Base-by-base conservation (phyloP, 2,113 vertebrate genomes). In the Conger conger region DNA sequence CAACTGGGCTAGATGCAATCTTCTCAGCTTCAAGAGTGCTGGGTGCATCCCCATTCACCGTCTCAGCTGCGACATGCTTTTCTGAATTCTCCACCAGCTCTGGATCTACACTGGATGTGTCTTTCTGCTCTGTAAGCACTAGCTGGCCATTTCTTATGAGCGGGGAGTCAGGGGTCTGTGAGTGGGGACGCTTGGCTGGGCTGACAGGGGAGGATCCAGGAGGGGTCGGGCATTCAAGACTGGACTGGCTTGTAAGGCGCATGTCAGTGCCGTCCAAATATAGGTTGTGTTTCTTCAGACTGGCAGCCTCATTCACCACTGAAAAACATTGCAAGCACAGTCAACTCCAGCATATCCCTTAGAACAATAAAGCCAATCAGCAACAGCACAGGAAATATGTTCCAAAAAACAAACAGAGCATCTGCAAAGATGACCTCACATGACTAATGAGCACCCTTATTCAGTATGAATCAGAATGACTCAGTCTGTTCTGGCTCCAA, bases 231-330 rank as follows among this genome's bases (percentile, higher is more conserved):
- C 96, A 91, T 87, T 95, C 96, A 0, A 95, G 89, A 87, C 96
- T 97, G 90, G 95, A 97, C 87, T 95, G 93, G 0, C 96, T 97
- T 84, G 96, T 92, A 35, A 93, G 94, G 87, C 93, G 92, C 83
- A 94, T 86, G 53, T 93, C 94, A 82, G 94, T 83, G 87, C 94
- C 96, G 80, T 98, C 97, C 50, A 95, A 95, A 88, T 96, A 94
- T 83, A 99, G 93, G 93, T 98, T 97, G 92, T 96, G 96, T 87
- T 97, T 98, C 93, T 97, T 96, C 92, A 96, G 90, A 84, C 92
- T 81, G 0, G 96, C 95, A 0, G 97, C 98, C 87, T 99, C 97
- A 84, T 96, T 96, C 91, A 99, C 97, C 94, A 97, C 98, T 99
- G 91, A 4, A 89, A 81, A 90, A 85, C 87, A 77, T 6, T 60